Evolutionary conservation across 2,113 vertebrate species (phyloP).

Genomic region (Gallinago paraguaiae): DNA sequence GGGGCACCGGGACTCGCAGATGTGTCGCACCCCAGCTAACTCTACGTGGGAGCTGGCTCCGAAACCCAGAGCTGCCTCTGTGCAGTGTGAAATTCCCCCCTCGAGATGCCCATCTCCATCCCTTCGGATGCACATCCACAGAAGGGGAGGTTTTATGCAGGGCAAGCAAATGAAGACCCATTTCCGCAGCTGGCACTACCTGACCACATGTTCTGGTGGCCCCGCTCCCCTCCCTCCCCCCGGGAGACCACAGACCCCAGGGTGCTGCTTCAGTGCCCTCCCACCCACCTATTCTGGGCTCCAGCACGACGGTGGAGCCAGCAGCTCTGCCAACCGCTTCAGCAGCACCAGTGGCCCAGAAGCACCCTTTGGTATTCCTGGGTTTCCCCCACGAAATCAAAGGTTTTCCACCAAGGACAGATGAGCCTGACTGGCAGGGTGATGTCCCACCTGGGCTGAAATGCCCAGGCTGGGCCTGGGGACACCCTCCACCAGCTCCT

Average conservation of each 20-base stretch:
- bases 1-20: accelerated
- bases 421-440: not conserved
- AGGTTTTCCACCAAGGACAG: not conserved
- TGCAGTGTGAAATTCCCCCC: not conserved
- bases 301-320: accelerated
- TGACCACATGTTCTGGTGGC: accelerated
- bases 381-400: not conserved
- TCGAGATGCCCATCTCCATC: not conserved
- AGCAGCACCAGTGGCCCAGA: not conserved
- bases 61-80: not conserved
- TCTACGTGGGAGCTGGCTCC: accelerated
- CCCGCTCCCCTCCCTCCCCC: not conserved
- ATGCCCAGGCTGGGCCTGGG: not conserved
- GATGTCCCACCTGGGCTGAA: not conserved
- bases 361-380: not conserved
- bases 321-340: not conserved
- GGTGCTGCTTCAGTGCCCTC: not conserved
- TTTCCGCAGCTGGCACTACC: not conserved
- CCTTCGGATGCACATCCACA: accelerated
- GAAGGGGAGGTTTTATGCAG: accelerated
- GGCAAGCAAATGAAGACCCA: not conserved
- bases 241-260: accelerated
- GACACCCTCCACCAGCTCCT: accelerated
- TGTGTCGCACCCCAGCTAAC: not conserved
- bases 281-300: not conserved